Evolutionary conservation across 2,888 invertebrate species (phyloP), one percentile per base, ranked within the genome.

Genomic region (Papilio demoleus): DNA sequence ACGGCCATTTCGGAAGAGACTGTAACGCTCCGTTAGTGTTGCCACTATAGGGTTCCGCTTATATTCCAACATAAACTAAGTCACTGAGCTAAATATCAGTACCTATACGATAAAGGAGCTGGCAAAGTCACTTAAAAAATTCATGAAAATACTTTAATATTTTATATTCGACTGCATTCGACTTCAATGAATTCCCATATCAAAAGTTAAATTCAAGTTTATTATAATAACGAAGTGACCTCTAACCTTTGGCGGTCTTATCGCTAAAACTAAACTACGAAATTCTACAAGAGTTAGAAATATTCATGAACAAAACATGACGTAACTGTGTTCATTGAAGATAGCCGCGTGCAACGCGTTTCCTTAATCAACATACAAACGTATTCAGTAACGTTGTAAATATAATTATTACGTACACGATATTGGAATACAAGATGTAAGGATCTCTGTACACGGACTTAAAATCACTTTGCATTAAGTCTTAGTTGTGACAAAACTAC

Each of bases 181-280:
- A 24, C n/a, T 40, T 24, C 12, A 17, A 60, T 40, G 34, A 24
- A 63, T 19, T 42, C 22, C 19, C 24, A 19, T 42, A 62, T 31
- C 67, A 19, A 24, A n/a, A 56, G 40, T 53, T 53, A 19, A 64
- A 22, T 68, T 65, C 59, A 40, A 59, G 31, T 65, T 69, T 61
- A 36, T 73, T 71, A 70, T 71, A 63, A 68, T 69, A 65, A 71
- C 65, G 65, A 68, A 68, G 59, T 67, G 72, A 75, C 71, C 75
- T 71, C 61, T 74, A 71, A 72, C 73, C 76, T 50, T 19, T 42
- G 27, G 53, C 53, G 53, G 68, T 68, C 73, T 72, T 75, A 76
- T 73, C 72, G 53, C 45, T 70, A 62, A 69, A 75, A 74, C 62
- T 73, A 71, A 50, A 74, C 71, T 56, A 56, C 53, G 53, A 68